These are phyloP conservation scores for Stenotaenia linearis DNA, from an alignment of 2,888 invertebrate species.

Conservation along the genomic window DNA sequence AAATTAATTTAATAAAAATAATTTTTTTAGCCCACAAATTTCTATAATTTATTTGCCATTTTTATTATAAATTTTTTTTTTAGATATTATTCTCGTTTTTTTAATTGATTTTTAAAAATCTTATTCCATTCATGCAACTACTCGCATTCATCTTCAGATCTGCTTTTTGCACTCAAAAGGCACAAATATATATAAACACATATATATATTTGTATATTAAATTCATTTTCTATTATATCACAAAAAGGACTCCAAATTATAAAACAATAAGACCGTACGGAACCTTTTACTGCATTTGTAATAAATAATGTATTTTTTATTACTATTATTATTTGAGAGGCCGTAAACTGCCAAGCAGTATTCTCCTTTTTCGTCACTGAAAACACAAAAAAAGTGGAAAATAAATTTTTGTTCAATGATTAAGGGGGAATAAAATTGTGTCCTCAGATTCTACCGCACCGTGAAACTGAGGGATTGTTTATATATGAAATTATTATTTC, in stretches of 20 bases:
- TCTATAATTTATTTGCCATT: no score
- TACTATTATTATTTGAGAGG: not conserved
- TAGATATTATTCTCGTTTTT: no score
- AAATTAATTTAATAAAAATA: no score
- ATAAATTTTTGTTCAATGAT: no score
- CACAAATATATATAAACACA: not conserved
- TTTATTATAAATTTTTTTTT: no score
- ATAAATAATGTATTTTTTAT: not conserved
- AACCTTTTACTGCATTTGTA: not conserved
- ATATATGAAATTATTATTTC: not conserved
- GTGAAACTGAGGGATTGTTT: not conserved
- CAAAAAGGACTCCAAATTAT: not conserved
- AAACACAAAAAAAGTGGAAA: not conserved
- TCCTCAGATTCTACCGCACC: not conserved
- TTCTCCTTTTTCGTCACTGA: not conserved
- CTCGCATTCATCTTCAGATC: not conserved
- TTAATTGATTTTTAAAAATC: no score
- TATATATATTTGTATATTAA: not conserved
- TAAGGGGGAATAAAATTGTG: not conserved
- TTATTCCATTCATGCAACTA: no score
- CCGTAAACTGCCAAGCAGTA: not conserved
- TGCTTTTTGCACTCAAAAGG: not conserved
- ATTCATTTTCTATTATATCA: slow-evolving; percentile 20
- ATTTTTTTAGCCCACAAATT: no score
- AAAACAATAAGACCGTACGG: not conserved